Conservation (phyloP, 2,797 vertebrate species). For the Leptatherina wallacei region DNA sequence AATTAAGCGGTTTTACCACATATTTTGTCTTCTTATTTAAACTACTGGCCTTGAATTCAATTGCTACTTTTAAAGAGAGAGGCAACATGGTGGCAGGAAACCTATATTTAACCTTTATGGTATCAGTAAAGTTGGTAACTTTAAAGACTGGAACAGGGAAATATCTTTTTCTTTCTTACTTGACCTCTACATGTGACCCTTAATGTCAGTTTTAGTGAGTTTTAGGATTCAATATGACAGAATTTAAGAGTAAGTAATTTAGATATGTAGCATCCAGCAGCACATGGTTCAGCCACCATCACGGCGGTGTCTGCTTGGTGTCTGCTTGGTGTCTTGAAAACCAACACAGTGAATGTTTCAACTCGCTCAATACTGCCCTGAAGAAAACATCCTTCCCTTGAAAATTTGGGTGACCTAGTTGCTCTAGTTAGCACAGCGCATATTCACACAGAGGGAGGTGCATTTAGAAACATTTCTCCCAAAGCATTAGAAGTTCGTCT, state of each 20-base stretch:
- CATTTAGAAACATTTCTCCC: conserved; percentile 43
- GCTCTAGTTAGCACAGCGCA: conserved; percentile 60
- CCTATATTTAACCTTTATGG: conserved; percentile 5
- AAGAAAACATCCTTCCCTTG: conserved; percentile 68
- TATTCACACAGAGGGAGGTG: conserved; percentile 39
- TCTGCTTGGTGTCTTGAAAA: conserved; percentile 51
- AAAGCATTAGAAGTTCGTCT: conserved; percentile 29
- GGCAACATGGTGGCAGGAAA: too few species aligned
- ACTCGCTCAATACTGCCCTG: conserved; percentile 56
- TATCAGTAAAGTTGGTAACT: conserved; percentile 21
- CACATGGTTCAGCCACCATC: conserved; percentile 11
- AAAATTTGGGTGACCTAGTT: conserved; percentile 81
- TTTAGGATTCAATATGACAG: conserved; percentile 1
- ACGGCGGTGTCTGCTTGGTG: conserved; percentile 11
- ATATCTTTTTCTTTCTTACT: conserved; percentile 21
- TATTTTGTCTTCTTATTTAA: conserved; percentile 1
- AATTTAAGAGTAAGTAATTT: neutral
- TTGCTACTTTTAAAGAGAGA: neutral
- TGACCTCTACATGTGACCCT: conserved; percentile 46
- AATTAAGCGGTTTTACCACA: conserved; percentile 4
- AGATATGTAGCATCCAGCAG: neutral
- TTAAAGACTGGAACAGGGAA: conserved; percentile 23
- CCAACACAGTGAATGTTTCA: conserved; percentile 76
- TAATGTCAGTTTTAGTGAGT: neutral
- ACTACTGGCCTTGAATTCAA: neutral